Conservation (phyloP, 2,797 vertebrate species). For the Moxostoma hubbsi region DNA sequence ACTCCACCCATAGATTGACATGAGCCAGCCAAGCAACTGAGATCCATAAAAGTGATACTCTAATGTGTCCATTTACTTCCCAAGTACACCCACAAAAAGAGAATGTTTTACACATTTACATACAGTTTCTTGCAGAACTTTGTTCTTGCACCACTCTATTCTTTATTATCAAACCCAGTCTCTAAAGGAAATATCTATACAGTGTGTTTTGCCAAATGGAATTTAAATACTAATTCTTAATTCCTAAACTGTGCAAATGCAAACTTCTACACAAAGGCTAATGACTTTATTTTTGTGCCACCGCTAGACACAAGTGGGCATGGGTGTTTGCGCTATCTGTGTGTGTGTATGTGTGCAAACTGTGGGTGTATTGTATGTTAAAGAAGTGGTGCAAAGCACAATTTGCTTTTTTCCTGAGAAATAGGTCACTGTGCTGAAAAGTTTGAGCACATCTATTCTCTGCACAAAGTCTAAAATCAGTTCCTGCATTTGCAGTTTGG, state of each 20-base stretch:
- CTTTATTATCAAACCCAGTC: neutral
- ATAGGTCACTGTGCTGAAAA: no score
- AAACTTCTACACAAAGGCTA: neutral
- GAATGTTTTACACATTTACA: neutral
- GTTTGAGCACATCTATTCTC: no score
- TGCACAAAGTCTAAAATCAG: no score
- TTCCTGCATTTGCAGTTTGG: no score
- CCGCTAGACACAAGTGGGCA: no score
- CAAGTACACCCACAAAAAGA: neutral
- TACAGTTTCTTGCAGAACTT: neutral
- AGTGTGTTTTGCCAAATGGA: neutral
- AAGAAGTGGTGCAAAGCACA: no score
- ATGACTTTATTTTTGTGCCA: no score
- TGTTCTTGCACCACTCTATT: no score
- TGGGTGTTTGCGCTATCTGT: no score
- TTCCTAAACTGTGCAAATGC: neutral
- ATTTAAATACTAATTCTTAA: neutral
- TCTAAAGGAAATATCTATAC: neutral
- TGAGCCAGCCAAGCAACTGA: conserved; percentile 1
- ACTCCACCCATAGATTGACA: conserved; percentile 10
- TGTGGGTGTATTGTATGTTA: no score
- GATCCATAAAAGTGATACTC: conserved; percentile 25
- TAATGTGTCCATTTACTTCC: neutral
- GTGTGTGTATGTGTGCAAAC: no score
- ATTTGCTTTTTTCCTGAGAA: no score